Percentiles rank a stretch among this genome's conserved stretches.
phyloP scores from a whole-genome alignment of 1,140 invertebrate genomes.

The Drosophila suzukii region DNA sequence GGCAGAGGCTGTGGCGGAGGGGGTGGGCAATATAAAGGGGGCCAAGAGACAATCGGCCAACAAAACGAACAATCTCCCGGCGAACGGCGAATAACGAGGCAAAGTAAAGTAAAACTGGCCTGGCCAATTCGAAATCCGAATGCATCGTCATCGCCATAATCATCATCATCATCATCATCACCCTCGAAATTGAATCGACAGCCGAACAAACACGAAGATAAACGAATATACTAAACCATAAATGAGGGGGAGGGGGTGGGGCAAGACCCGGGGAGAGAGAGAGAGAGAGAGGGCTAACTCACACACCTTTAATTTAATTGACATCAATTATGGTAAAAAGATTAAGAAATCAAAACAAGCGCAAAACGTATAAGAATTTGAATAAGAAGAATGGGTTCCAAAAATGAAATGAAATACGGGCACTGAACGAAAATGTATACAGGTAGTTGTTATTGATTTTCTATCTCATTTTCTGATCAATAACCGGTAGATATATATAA shows the following conservation, averaged over 20 bases:
- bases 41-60: slow-evolving; percentile 34
- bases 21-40: slow-evolving; percentile 14
- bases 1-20: not conserved
- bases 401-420: slow-evolving; percentile 55
- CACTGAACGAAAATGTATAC: slow-evolving; percentile 10
- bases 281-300: slow-evolving; percentile 37
- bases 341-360: slow-evolving; percentile 82
- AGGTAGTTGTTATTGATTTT: not conserved
- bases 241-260: not conserved
- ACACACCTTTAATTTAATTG: slow-evolving; percentile 83
- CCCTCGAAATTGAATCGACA: slow-evolving; percentile 35
- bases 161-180: slow-evolving; percentile 21
- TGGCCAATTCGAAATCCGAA: slow-evolving; percentile 53
- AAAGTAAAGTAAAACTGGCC: slow-evolving; percentile 42
- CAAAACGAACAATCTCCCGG: slow-evolving; percentile 29
- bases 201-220: slow-evolving; percentile 31
- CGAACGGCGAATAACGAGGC: slow-evolving; percentile 18
- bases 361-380: slow-evolving; percentile 66
- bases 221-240: not conserved
- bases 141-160: slow-evolving; percentile 33
- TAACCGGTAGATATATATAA: no score
- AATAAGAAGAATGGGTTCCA: slow-evolving; percentile 65
- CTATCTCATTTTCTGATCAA: no score
- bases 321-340: slow-evolving; percentile 83
- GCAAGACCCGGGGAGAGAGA: no score